These are phyloP conservation scores for Microhierax caerulescens DNA, from an alignment of 2,797 vertebrate genomes.

Conservation along the genomic window DNA sequence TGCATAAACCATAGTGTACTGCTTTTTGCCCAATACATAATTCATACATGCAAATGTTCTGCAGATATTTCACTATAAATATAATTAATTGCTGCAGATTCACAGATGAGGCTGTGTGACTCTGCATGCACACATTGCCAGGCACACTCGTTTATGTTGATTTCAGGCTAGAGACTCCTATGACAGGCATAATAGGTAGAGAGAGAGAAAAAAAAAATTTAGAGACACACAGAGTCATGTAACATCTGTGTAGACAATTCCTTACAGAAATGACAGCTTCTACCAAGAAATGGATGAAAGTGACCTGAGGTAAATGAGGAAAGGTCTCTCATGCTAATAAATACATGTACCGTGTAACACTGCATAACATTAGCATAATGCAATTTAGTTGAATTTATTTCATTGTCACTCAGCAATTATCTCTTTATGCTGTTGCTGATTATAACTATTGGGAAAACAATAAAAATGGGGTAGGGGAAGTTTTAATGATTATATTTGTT, in stretches of 20 bases:
- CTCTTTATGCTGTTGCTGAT: background rate
- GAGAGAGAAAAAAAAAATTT: background rate
- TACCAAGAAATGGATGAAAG: constrained; percentile 58
- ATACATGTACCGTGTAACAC: background rate
- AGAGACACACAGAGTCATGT: constrained; percentile 49
- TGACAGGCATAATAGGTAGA: constrained; percentile 62
- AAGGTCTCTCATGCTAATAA: constrained; percentile 46
- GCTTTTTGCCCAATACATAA: constrained; percentile 51
- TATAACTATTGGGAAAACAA: background rate
- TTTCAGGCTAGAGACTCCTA: constrained; percentile 69
- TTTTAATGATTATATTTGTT: background rate
- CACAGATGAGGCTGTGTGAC: constrained; percentile 69
- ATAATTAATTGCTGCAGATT: constrained; percentile 72
- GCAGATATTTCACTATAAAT: constrained; percentile 70
- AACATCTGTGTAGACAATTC: constrained; percentile 38
- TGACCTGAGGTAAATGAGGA: constrained; percentile 43
- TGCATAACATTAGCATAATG: background rate
- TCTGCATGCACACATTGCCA: constrained; percentile 70
- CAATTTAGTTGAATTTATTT: background rate
- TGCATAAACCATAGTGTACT: constrained; percentile 25
- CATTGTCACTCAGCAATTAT: background rate
- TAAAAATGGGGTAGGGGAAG: background rate
- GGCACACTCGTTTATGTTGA: constrained; percentile 73
- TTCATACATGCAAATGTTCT: constrained; percentile 66
- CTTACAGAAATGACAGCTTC: constrained; percentile 46